Base-by-base conservation (phyloP, 2,113 vertebrate species). In the Notothenia coriiceps region DNA sequence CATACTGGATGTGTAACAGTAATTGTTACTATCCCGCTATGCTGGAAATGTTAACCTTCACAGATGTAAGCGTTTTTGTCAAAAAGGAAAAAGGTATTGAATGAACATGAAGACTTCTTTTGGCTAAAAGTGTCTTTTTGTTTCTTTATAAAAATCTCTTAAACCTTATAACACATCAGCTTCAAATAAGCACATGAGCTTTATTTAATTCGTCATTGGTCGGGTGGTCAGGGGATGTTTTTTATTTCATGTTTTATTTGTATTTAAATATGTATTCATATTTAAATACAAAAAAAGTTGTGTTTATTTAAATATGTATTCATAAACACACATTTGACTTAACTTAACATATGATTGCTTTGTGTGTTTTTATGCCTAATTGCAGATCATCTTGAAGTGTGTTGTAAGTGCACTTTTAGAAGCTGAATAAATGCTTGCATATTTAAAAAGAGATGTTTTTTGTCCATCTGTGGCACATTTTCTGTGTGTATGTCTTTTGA, bases 21-120 rank as follows among this genome's bases (percentile, higher is more conserved):
- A 43, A 60, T 79, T 72, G 11, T 76, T 56, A 54, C 12, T 35
- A 25, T 44, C 43, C 61, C 22, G 9, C 60, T 20, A 15, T 14
- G 29, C 6, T 69, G 49, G 1, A 65, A 25, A 84, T 61, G 47
- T 49, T 69, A 57, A 74, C 43, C 59, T 59, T 86, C 40, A 67
- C 15, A 64, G 49, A 47, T 1, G 0, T 7, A 4, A 35, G 6
- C 46, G 10, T 29, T 72, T 25, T 52, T 46, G 17, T 61, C 8
- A 13, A 22, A 62, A 70, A 40, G 4, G 8, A 11, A 68, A 17
- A 18, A 22, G 10, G 10, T 47, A 4, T 29, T 60, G 40, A 65
- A 0, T 6, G 17, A 74, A 14, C 9, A 4, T 55, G 2, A 4
- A 10, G 11, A 5, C 47, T 62, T 68, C 51, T 17, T 54, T 46